Percentiles rank a stretch among this genome's conserved stretches.
phyloP scores from a whole-genome alignment of 2,113 vertebrate genomes.

The Hylia prasina region DNA sequence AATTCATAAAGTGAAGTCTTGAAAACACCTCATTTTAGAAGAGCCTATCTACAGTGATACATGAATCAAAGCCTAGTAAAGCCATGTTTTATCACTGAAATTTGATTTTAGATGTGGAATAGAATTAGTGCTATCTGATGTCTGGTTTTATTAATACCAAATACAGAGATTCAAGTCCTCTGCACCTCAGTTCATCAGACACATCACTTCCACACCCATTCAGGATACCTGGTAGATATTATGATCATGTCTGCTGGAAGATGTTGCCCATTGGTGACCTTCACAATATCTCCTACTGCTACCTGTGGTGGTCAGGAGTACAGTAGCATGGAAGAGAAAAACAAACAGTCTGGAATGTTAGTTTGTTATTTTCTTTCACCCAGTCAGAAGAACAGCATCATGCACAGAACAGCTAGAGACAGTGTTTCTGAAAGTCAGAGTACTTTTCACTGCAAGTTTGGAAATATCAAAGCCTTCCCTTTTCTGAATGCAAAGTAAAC shows the following conservation, averaged over 20 bases:
- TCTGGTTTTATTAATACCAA: background rate
- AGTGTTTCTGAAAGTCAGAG: background rate
- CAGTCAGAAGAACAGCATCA: background rate
- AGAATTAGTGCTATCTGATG: background rate
- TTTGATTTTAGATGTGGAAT: background rate
- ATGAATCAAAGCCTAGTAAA: background rate
- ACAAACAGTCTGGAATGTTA: slow-evolving; percentile 55
- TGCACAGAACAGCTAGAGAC: slow-evolving; percentile 2
- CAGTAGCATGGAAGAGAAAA: slow-evolving; percentile 67
- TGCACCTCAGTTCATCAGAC: slow-evolving; percentile 65
- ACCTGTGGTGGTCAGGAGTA: slow-evolving; percentile 81
- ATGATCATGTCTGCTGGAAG: slow-evolving; percentile 98
- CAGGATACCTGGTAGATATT: slow-evolving; percentile 87
- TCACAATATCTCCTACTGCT: slow-evolving; percentile 97
- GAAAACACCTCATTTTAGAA: background rate
- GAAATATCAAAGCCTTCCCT: background rate
- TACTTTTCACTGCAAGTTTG: slow-evolving; percentile 10
- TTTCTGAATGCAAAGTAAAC: background rate
- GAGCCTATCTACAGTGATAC: background rate
- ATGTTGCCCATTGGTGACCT: slow-evolving; percentile 97
- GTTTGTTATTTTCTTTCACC: slow-evolving; percentile 39
- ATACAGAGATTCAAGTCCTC: slow-evolving; percentile 22
- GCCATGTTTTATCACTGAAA: background rate
- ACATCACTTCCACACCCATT: slow-evolving; percentile 39
- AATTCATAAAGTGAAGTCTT: background rate